Evolutionary conservation across 53 echinoderm and acorn worm genomes (phyloP).

Genomic region (Echinarachnius parma): DNA sequence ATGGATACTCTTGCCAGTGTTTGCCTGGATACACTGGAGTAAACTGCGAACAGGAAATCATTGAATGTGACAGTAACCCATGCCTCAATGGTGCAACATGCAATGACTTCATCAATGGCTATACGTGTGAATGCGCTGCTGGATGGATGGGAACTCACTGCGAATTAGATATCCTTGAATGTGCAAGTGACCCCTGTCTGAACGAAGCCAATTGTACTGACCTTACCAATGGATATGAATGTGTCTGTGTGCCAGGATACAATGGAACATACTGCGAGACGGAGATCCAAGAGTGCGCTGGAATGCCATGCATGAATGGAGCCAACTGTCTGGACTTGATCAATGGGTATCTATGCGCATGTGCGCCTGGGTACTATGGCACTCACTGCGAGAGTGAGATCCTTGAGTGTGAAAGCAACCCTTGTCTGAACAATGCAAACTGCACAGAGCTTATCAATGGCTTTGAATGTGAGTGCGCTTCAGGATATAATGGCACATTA

Average conservation of each 20-base stretch:
- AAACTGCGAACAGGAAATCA: slow-evolving; percentile 21
- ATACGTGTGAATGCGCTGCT: slow-evolving; percentile 34
- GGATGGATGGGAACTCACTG: slow-evolving; percentile 48
- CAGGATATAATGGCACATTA: slow-evolving; percentile 55
- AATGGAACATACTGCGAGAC: slow-evolving; percentile 30
- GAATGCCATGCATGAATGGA: slow-evolving; percentile 63
- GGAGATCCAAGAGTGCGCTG: slow-evolving; percentile 50
- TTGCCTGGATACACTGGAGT: slow-evolving; percentile 45
- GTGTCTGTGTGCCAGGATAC: slow-evolving; percentile 41
- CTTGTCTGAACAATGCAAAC: slow-evolving; percentile 29
- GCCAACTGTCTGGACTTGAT: slow-evolving; percentile 49
- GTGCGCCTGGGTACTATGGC: slow-evolving; percentile 44
- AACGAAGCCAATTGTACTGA: slow-evolving; percentile 45
- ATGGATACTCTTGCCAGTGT: slow-evolving; percentile 45
- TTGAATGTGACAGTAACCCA: slow-evolving; percentile 32
- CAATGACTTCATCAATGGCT: slow-evolving; percentile 31
- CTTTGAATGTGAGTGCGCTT: slow-evolving; percentile 46
- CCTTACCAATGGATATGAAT: slow-evolving; percentile 36
- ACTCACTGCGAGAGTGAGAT: slow-evolving; percentile 26
- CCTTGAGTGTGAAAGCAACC: slow-evolving; percentile 40
- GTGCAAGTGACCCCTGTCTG: slow-evolving; percentile 37
- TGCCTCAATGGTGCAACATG: slow-evolving; percentile 54
- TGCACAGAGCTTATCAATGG: background rate
- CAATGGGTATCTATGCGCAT: slow-evolving; percentile 43
- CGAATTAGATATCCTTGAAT: slow-evolving; percentile 47